Evolutionary conservation across 2,797 vertebrate genomes (phyloP).

Genomic region (Fistularia tabacaria): DNA sequence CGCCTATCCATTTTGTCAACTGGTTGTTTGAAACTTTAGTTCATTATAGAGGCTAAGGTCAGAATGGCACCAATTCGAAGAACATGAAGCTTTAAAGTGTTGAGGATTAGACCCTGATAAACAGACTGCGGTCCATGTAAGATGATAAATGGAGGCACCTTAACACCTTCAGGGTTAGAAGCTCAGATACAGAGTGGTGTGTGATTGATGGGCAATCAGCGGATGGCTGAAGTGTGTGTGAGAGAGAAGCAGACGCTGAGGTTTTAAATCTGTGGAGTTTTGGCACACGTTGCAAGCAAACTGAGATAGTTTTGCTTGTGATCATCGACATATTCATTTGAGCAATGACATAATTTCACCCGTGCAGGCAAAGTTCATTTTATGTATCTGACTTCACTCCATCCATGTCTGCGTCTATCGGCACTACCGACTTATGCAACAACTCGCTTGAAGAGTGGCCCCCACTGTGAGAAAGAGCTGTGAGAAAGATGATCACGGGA

Average conservation of each 20-base stretch:
- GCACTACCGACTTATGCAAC: not conserved
- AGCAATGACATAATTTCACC: constrained; percentile 45
- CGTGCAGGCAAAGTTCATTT: constrained; percentile 21
- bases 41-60: constrained; percentile 13
- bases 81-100: constrained; percentile 23
- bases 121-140: constrained; percentile 60
- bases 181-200: constrained; percentile 51
- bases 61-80: constrained; percentile 29
- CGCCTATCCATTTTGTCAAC: constrained; percentile 14
- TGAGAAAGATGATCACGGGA: constrained; percentile 19
- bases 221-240: constrained; percentile 5
- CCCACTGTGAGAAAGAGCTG: constrained; percentile 6
- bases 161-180: constrained; percentile 57
- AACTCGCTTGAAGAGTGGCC: constrained; percentile 9
- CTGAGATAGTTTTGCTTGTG: constrained; percentile 16
- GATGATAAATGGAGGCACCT: constrained; percentile 57
- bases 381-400: constrained; percentile 43
- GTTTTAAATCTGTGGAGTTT: constrained; percentile 21
- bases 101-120: constrained; percentile 55
- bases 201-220: constrained; percentile 51
- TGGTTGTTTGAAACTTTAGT: constrained; percentile 30
- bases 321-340: constrained; percentile 12
- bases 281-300: constrained; percentile 8
- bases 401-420: constrained; percentile 49
- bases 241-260: no score